Evolutionary conservation across 2,113 vertebrate genomes (phyloP), one percentile per base, ranked within the genome.

Genomic region (Passer montanus): DNA sequence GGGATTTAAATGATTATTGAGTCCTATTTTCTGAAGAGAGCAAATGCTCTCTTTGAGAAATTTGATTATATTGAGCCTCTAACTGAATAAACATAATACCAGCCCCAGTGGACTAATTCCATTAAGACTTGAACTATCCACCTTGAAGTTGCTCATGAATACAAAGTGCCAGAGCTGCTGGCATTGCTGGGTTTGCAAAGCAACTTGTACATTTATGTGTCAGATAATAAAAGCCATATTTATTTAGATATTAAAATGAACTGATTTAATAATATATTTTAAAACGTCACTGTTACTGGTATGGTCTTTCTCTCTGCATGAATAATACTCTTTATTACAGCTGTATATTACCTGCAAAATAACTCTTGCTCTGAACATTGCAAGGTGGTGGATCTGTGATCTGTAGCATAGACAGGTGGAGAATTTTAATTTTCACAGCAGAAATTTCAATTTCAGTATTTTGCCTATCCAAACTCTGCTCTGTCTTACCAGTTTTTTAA

Each of bases 91-190:
- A 89, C 92, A 92, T 81, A 93, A 80, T 75, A 78, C 68, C 55
- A 84, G 86, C 49, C 97, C 94, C 97, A 62, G 83, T 91, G 94
- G 97, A 93, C 89, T 96, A 97, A 97, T 97, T 96, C 96, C 96
- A 95, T 97, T 97, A 97, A 95, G 80, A 91, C 7, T 39, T 90
- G 78, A 96, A 92, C 94, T 79, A 95, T 96, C 96, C 79, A 72
- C 96, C 95, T 95, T 82, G 37, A 76, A 78, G 86, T 60, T 83
- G 50, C 78, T 97, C 86, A 85, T 95, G 97, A 96, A 96, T 97
- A 73, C 93, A 74, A 96, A 97, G 76, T 89, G 70, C 68, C 79
- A 70, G 85, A 60, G 47, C 77, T 84, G 33, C 78, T 86, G 63
- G 53, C 76, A 43, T 60, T 77, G 81, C 67, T 60, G 49, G 83